These are phyloP conservation scores for Grammomys dolichurus DNA, from an alignment of 2,113 vertebrate genomes.

Conservation along the genomic window DNA sequence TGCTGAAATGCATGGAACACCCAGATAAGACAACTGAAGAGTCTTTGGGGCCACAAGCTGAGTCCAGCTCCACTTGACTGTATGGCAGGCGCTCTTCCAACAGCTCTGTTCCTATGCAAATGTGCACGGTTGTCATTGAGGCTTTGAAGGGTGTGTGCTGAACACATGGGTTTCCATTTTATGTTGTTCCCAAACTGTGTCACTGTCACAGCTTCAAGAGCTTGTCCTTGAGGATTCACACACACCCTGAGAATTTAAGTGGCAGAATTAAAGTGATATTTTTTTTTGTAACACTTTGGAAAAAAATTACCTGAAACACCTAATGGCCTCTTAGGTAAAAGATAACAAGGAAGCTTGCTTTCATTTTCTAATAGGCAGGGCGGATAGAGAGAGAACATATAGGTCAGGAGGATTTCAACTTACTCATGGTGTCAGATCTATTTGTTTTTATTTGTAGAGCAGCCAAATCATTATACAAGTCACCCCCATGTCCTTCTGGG, in stretches of 20 bases:
- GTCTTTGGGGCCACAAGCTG: neutral
- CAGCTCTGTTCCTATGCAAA: neutral
- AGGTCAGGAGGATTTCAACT: neutral
- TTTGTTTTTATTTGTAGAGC: constrained; percentile 55
- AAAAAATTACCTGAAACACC: neutral
- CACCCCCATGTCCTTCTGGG: neutral
- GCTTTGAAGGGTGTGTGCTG: neutral
- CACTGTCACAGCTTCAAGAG: neutral
- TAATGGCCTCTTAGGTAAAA: neutral
- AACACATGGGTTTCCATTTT: neutral
- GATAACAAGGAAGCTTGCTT: constrained; percentile 1
- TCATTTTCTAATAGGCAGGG: neutral
- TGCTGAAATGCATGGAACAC: neutral
- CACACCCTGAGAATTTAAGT: constrained; percentile 1
- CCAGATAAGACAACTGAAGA: constrained; percentile 1
- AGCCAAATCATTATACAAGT: constrained; percentile 47
- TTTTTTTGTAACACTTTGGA: constrained; percentile 36
- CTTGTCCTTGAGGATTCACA: neutral
- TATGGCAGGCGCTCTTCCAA: neutral
- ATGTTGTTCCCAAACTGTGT: neutral
- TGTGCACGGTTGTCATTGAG: too few relatives aligned
- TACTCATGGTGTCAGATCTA: neutral
- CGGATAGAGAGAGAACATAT: neutral
- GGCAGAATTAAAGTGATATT: neutral
- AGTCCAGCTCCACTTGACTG: neutral